Evolutionary conservation across 2,888 invertebrate genomes (phyloP), one percentile per base, ranked within the genome.

Genomic region (Epiblema foenella): DNA sequence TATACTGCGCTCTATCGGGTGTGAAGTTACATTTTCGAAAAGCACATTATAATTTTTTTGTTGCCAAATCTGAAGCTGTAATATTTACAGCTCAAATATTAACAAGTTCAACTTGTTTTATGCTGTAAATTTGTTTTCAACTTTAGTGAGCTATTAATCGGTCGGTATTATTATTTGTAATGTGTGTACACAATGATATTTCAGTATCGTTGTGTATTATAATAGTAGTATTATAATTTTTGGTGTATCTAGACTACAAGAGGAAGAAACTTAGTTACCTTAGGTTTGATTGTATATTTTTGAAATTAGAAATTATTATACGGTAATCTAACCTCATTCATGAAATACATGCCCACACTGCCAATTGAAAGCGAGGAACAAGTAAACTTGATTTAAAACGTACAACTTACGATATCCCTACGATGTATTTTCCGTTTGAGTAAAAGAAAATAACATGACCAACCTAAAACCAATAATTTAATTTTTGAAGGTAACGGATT

Each of bases 11-110:
- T 54, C 39, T 39, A 39, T 54, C 24, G 49, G 24, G 52, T 33
- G 4, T 52, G 10, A 12, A 63, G 24, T 15, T n/a, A 60, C 1
- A 20, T 46, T 68, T 42, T 60, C n/a, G 12, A 62, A 56, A 66
- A 51, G 51, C 58, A 52, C 57, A 46, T 71, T 67, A n/a, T 10
- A 39, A 62, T 67, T 66, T 20, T 71, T 71, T 67, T 51, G 71
- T 67, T 71, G 71, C 71, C 71, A 71, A 71, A 71, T 51, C 37
- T 15, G 56, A 65, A 73, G 73, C 76, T 76, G 76, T 76, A 76
- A 76, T 74, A 76, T 75, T 74, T 76, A 76, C 75, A 77, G 76
- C 60, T 69, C 46, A 52, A 33, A 49, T 69, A 49, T 24, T 49
- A 70, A 67, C 68, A 69, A 68, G 72, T 56, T 37, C 62, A 69